Conservation (phyloP, 2,888 invertebrate genomes). For the Halictus ligatus region DNA sequence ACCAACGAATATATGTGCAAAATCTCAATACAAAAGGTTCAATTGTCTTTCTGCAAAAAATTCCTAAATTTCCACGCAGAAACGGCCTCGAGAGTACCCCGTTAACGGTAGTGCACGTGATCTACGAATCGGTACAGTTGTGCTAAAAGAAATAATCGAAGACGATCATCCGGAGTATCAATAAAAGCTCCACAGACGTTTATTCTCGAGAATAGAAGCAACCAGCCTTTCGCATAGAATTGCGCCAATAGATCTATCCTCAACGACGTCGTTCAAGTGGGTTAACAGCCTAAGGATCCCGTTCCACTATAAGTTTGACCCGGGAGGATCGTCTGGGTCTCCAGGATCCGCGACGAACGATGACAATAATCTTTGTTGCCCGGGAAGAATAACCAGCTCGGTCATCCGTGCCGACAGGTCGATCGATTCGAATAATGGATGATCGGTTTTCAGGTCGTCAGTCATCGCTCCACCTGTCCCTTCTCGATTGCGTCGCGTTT, state of each 20-base stretch:
- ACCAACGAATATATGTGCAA: too few relatives aligned
- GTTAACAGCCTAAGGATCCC: not conserved
- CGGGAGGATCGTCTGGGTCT: not conserved
- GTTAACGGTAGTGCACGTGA: too few relatives aligned
- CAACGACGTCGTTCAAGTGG: not conserved
- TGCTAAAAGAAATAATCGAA: not conserved
- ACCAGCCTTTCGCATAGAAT: not conserved
- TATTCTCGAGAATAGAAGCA: not conserved
- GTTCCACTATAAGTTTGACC: not conserved
- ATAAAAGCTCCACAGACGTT: not conserved
- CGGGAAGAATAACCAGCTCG: not conserved
- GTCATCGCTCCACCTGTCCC: constrained; percentile 16
- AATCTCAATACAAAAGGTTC: not conserved
- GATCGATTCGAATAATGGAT: constrained; percentile 48
- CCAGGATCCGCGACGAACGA: not conserved
- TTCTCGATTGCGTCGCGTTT: constrained; percentile 6
- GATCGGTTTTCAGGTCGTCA: constrained; percentile 46
- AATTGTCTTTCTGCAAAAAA: not conserved
- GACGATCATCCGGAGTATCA: not conserved
- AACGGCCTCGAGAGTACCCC: too few relatives aligned
- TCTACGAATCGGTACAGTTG: too few relatives aligned
- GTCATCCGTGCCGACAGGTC: constrained; percentile 19
- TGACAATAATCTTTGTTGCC: constrained; percentile 21
- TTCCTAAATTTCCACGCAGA: too few relatives aligned
- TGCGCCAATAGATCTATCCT: not conserved